Percentiles rank a stretch among this genome's conserved stretches.
Conservation (phyloP, 2,888 invertebrate species). For the Agonopterix alstromeriana region DNA sequence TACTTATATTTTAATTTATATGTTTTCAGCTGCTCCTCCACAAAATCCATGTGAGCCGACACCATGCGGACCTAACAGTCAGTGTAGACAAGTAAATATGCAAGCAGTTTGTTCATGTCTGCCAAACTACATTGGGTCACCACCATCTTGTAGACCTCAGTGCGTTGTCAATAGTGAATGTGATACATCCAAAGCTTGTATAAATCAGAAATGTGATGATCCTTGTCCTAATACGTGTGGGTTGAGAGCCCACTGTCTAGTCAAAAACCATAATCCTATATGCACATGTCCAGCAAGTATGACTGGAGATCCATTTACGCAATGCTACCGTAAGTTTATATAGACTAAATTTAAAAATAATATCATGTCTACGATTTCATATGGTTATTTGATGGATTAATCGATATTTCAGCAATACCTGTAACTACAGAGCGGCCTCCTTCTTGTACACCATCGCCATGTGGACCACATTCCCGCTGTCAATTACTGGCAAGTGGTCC, state of each 20-base stretch:
- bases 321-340: conserved; percentile 82
- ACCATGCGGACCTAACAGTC: conserved; percentile 92
- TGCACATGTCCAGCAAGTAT: conserved; percentile 91
- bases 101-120: conserved; percentile 92
- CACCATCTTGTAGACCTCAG: conserved; percentile 89
- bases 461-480: conserved; percentile 89
- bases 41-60: conserved; percentile 88
- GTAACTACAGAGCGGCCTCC: conserved; percentile 80
- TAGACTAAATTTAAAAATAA: background rate
- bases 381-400: background rate
- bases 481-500: conserved; percentile 84
- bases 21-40: conserved; percentile 54
- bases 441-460: conserved; percentile 88
- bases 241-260: conserved; percentile 87
- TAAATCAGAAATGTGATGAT: conserved; percentile 90
- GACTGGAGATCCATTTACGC: conserved; percentile 91
- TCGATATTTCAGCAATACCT: conserved; percentile 33
- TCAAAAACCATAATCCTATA: conserved; percentile 90
- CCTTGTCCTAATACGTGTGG: conserved; percentile 93
- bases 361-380: background rate
- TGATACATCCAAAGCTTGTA: conserved; percentile 86
- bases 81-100: conserved; percentile 86
- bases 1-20: background rate
- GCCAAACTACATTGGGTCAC: conserved; percentile 85
- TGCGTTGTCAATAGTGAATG: conserved; percentile 93